A percentile compares a stretch with the other conserved stretches of the same genome.
These are phyloP conservation scores for Paracentrotus lividus DNA, from an alignment of 53 echinoderm and acorn worm species.

Conservation along the genomic window DNA sequence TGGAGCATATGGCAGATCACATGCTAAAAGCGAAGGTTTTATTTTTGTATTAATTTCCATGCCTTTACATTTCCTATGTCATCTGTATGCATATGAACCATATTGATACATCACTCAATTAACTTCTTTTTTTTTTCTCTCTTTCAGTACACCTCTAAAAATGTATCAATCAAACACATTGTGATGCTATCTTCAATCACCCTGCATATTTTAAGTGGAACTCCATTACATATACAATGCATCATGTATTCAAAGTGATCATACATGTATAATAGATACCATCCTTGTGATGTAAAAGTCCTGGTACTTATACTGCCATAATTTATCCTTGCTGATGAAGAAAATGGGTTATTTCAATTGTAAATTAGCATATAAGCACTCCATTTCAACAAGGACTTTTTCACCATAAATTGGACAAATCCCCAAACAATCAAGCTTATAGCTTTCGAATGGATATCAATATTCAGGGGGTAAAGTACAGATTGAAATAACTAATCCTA, in stretches of 20 bases:
- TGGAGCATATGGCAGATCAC: too few species aligned
- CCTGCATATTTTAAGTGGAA: neutral
- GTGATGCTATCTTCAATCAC: neutral
- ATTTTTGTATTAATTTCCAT: neutral
- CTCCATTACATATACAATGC: neutral
- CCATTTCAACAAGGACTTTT: neutral
- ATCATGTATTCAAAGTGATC: neutral
- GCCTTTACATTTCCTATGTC: neutral
- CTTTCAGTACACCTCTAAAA: neutral
- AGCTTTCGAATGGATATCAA: constrained; percentile 7
- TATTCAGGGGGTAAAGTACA: neutral
- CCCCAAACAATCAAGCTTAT: constrained; percentile 4
- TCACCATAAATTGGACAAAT: neutral
- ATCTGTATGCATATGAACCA: too few species aligned
- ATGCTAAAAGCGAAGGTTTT: too few species aligned
- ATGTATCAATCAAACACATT: neutral
- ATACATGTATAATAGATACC: neutral
- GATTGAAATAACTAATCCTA: constrained; percentile 13
- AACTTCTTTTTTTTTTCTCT: neutral
- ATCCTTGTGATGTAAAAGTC: neutral
- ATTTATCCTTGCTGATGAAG: neutral
- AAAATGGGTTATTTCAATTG: neutral
- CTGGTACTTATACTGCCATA: neutral
- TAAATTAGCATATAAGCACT: neutral
- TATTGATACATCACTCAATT: too few species aligned